Percentiles rank a stretch among this genome's conserved stretches.
phyloP scores from a whole-genome alignment of 2,797 vertebrate species.

The Ispidina picta region DNA sequence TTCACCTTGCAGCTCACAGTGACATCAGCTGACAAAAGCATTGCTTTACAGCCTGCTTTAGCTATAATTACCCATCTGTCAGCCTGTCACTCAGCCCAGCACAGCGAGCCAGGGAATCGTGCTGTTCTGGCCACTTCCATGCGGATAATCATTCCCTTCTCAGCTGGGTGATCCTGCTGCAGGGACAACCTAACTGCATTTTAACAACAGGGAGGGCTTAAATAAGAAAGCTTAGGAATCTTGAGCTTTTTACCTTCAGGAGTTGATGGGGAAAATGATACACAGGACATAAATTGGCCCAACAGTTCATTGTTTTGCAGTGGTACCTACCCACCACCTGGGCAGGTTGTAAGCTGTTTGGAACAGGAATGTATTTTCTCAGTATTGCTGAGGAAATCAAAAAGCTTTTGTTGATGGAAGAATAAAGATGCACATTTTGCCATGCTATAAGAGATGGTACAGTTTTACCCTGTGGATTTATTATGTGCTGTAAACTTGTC shows the following conservation, averaged over 20 bases:
- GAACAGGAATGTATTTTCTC: not conserved
- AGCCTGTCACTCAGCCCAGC: conserved; percentile 23
- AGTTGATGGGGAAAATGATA: not conserved
- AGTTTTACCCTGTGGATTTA: not conserved
- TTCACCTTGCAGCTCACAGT: conserved; percentile 37
- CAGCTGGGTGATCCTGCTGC: not conserved
- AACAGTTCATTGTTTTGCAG: not conserved
- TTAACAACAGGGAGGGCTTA: not conserved
- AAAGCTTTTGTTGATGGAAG: not conserved
- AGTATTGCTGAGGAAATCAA: not conserved
- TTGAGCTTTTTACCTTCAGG: not conserved
- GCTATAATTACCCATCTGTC: conserved; percentile 29
- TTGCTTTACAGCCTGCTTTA: conserved; percentile 27
- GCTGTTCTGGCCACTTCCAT: not conserved
- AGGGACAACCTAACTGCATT: not conserved
- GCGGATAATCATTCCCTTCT: not conserved
- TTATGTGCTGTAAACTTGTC: not conserved
- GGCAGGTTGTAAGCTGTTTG: not conserved
- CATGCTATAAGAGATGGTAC: not conserved
- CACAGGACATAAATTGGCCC: not conserved
- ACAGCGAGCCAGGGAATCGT: not conserved
- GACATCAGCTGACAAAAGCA: conserved; percentile 45
- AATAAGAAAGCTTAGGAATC: not conserved
- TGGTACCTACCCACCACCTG: not conserved
- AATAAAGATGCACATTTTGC: not conserved